These are phyloP conservation scores for Morone saxatilis DNA, from an alignment of 2,113 vertebrate species.

Conservation along the genomic window DNA sequence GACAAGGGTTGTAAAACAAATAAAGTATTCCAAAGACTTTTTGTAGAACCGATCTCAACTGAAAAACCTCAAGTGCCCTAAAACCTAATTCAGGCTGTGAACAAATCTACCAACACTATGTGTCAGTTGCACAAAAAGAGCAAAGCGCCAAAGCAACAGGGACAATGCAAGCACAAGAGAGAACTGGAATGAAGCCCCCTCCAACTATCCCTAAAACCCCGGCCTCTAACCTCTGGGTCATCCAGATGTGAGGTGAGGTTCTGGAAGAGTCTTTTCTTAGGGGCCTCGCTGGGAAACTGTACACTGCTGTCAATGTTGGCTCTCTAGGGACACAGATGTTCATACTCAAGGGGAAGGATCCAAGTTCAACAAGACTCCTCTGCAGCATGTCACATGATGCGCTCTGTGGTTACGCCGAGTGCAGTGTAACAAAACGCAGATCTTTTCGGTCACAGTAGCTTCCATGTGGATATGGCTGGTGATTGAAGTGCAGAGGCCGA, in stretches of 20 bases:
- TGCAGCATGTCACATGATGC: slow-evolving; percentile 68
- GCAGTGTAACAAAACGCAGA: slow-evolving; percentile 72
- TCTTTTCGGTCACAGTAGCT: slow-evolving; percentile 63
- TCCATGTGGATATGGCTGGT: slow-evolving; percentile 59
- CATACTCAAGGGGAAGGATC: slow-evolving; percentile 57
- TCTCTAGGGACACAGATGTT: slow-evolving; percentile 78
- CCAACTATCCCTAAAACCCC: slow-evolving; percentile 32
- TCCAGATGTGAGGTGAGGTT: slow-evolving; percentile 78
- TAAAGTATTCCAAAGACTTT: neutral
- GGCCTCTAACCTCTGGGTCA: slow-evolving; percentile 69
- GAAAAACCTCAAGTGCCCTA: neutral
- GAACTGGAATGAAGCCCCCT: slow-evolving; percentile 59
- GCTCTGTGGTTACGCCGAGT: slow-evolving; percentile 48
- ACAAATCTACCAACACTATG: neutral
- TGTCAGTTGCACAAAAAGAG: slow-evolving; percentile 20
- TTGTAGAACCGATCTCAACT: neutral
- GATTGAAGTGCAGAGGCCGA: slow-evolving; percentile 63
- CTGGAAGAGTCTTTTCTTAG: slow-evolving; percentile 71
- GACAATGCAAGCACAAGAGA: slow-evolving; percentile 39
- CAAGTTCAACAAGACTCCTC: slow-evolving; percentile 71
- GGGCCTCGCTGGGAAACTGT: slow-evolving; percentile 74
- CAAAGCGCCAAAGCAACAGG: slow-evolving; percentile 27
- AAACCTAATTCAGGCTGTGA: neutral
- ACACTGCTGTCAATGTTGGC: slow-evolving; percentile 42
- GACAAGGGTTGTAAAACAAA: slow-evolving; percentile 5